Evolutionary conservation across 2,888 invertebrate species (phyloP), one percentile per base, ranked within the genome.

Genomic region (Eilema griseolum): DNA sequence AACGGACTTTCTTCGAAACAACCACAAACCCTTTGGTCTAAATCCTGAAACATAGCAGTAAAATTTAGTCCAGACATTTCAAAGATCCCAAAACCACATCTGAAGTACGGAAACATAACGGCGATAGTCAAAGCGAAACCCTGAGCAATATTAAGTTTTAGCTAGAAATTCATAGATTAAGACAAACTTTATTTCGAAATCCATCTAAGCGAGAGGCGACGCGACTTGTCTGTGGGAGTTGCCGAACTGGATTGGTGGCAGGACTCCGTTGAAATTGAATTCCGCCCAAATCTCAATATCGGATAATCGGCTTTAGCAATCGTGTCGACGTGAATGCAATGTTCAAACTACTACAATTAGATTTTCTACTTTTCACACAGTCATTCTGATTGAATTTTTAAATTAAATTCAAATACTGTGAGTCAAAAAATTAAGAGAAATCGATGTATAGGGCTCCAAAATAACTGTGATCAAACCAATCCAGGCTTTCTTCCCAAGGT

Each of bases 281-380:
- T 92, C 85, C 86, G 83, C 74, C 83, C 81, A 85, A 87, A 87
- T 89, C 90, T 88, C 90, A 90, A 79, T 91, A 90, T 89, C 87
- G 88, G 86, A 90, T 92, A 90, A 93, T 92, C 92, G 90, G 89
- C 88, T 91, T 86, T 85, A 81, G 79, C 84, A 77, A 83, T 83
- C 83, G 83, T 83, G 83, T 83, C 73, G 84, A 77, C 82, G 81
- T 81, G 86, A 84, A 86, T 89, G 89, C 90, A 87, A 88, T 88
- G 85, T 86, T 84, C 77, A 80, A 72, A 79, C 81, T 78, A 76
- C 67, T 77, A 70, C 73, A 77, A 74, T 81, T 82, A 80, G 81
- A 81, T 82, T 85, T 80, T 67, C 73, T 75, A 76, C 76, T 74
- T 76, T 68, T 77, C 61, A 67, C 61, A 57, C n/a, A 23, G 16